Evolutionary conservation across 2,888 invertebrate species (phyloP), one percentile per base, ranked within the genome.

Genomic region (Pachymerium ferrugineum): DNA sequence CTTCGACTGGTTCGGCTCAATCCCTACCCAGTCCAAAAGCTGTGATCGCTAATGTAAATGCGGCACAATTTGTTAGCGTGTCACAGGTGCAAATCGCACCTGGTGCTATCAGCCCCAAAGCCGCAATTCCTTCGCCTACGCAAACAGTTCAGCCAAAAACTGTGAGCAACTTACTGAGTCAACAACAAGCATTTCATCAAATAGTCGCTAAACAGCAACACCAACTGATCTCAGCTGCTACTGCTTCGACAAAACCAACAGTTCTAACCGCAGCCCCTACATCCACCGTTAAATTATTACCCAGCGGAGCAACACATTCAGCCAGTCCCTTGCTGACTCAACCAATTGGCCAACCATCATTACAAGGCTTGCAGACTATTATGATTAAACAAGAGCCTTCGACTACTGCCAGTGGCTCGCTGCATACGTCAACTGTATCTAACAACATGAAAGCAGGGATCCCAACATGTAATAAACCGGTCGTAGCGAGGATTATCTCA

Each of bases 11-110:
- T 1, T 74, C 74, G 29, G 74, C 47, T 30, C 72, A 76, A 16
- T 73, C 75, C 19, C 74, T 77, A 22, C 71, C 76, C 16, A 76
- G 72, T 69, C 47, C 77, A 12, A 77, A 77, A 67, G 71, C 76
- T 68, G 73, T 77, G 25, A 73, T 77, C 35, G 76, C 76, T 38
- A 78, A 75, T 71, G 71, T 77, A 8, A 76, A 75, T 74, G 75
- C 77, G 10, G 75, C 77, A 47, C 78, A 78, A 22, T 76, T 78
- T 54, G 77, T 73, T 3, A 73, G 73, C n/a, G 73, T 73, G 4
- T 73, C 73, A 4, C 73, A 73, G 29, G 72, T 72, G 1, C 72
- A 72, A 28, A 72, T 72, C 25, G 54, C 47, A 10, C 8, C 70
- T 6, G 70, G 70, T 10, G 19, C 33, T 16, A 10, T 25, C 12